Evolutionary conservation across 2,888 invertebrate genomes (phyloP).

Genomic region (Pristionchus entomophagus): DNA sequence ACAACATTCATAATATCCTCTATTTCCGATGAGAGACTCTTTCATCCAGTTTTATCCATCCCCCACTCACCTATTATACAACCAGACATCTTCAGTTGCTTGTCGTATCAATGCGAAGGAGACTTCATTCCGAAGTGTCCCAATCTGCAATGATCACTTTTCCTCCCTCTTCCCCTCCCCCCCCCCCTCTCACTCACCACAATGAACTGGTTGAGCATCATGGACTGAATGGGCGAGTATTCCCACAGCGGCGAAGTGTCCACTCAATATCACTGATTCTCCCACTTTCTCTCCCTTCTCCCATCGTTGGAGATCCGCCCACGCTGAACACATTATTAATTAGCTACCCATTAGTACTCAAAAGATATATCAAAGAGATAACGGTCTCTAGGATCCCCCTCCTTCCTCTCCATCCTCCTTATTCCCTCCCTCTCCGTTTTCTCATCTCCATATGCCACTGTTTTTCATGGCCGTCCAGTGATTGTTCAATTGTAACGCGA

Average conservation of each 20-base stretch:
- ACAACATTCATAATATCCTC: not conserved
- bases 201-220: constrained; percentile 72
- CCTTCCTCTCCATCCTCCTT: too few relatives aligned
- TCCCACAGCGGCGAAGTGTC: constrained; percentile 69
- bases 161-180: not conserved
- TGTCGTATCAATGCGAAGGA: constrained; percentile 73
- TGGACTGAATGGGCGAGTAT: constrained; percentile 67
- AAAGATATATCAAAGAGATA: not conserved
- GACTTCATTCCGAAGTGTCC: constrained; percentile 50
- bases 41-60: not conserved
- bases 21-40: too few relatives aligned
- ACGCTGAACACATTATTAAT: constrained; percentile 64
- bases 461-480: too few relatives aligned
- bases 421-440: too few relatives aligned
- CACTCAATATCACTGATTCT: constrained; percentile 69
- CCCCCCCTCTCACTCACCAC: not conserved
- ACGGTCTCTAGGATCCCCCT: too few relatives aligned
- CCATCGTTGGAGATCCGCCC: constrained; percentile 72
- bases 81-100: constrained; percentile 73
- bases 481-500: too few relatives aligned
- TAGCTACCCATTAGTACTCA: not conserved
- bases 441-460: too few relatives aligned
- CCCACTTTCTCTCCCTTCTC: constrained; percentile 72
- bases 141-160: constrained; percentile 8
- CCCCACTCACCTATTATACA: constrained; percentile 70